Base-by-base conservation (phyloP, 2,797 vertebrate genomes). In the Columba guinea region DNA sequence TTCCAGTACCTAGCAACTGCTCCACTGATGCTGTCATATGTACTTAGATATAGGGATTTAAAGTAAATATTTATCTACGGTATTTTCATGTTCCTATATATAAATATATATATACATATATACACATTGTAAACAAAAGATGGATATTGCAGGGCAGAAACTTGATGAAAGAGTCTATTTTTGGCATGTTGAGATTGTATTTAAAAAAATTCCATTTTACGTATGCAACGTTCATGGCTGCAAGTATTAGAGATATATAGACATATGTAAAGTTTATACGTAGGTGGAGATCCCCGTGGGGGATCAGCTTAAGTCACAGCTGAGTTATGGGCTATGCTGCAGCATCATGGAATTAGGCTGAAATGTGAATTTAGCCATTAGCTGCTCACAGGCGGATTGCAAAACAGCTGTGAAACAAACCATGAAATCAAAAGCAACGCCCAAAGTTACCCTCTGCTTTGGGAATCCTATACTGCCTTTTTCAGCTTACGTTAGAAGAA, bases 131-230 rank as follows among this genome's bases (percentile, higher is more conserved):
- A 93, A 94, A 90, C 53, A 59, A 62, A 46, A 77, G 78, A 83
- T 76, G 49, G 77, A 22, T 94, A 95, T 90, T 86, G 78, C 91
- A 95, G 76, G 79, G 71, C 67, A 90, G 89, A 90, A 78, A 67
- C 48, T 62, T 79, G 69, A 93, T 34, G 89, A 93, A 86, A 96
- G 58, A 91, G 64, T 96, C 93, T 97, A 97, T 97, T 97, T 96
- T 97, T 95, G 89, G 92, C 92, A 89, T 90, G 94, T 56, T 75
- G 69, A 93, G 73, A 92, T 56, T 89, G 82, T 96, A 93, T 84
- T 93, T 95, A 73, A 87, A 95, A 86, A 92, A 59, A 69, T 78
- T 88, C 53, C 75, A 46, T 73, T 92, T 83, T 85, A 92, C 48
- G 81, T 93, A 64, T 2, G 35, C 56, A 53, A 62, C 6, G 13